These are phyloP conservation scores for Sebastes vulpes DNA, from an alignment of 2,797 vertebrate species.

Conservation along the genomic window DNA sequence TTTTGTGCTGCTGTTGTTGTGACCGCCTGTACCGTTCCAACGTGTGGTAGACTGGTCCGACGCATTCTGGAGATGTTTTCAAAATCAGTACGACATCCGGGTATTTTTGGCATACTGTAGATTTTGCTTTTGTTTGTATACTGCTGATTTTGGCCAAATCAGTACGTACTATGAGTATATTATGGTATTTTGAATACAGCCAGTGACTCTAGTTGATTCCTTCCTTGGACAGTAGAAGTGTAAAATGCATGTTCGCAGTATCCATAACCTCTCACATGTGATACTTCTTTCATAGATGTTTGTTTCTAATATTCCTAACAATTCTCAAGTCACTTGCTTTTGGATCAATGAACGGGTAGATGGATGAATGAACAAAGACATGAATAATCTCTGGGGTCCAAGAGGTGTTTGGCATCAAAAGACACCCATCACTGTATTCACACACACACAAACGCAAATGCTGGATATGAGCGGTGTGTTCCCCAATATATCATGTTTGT, in stretches of 20 bases:
- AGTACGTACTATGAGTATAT: no score
- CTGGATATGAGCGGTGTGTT: slow-evolving; percentile 24
- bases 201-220: slow-evolving; percentile 1
- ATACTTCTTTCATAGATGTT: slow-evolving; percentile 3
- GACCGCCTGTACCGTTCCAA: no score
- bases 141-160: no score
- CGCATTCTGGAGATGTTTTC: no score
- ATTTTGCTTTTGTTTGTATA: no score
- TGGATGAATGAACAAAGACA: slow-evolving; percentile 10
- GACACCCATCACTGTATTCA: background rate
- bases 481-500: slow-evolving; percentile 56
- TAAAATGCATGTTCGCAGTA: background rate
- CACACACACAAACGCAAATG: background rate
- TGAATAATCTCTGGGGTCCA: background rate
- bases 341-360: background rate
- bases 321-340: slow-evolving; percentile 2
- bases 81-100: no score
- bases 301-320: slow-evolving; percentile 7
- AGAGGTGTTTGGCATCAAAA: slow-evolving; percentile 14
- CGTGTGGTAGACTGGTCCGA: no score
- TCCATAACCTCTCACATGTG: background rate
- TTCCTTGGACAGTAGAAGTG: background rate
- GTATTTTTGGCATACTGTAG: no score
- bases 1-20: no score
- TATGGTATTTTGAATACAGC: no score